Evolutionary conservation across 1,140 invertebrate genomes (phyloP).

Genomic region (Bemisia tabaci): DNA sequence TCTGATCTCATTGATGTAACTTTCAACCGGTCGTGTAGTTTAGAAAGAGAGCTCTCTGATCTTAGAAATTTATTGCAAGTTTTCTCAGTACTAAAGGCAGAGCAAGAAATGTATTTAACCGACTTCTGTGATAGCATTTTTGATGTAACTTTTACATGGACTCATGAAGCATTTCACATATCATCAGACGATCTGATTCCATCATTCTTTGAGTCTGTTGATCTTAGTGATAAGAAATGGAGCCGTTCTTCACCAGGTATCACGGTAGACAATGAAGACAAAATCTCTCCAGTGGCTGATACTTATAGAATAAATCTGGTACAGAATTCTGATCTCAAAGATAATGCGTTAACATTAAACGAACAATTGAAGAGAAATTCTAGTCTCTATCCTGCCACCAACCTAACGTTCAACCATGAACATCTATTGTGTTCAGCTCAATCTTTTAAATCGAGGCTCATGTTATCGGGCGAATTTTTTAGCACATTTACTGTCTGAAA

Average conservation of each 20-base stretch:
- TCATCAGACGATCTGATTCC: background rate
- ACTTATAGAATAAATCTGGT: background rate
- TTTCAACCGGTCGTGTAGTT: background rate
- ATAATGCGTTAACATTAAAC: background rate
- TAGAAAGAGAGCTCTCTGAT: background rate
- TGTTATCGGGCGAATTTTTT: background rate
- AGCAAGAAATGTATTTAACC: no score
- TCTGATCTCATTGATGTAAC: background rate
- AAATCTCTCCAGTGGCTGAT: background rate
- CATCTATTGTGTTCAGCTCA: background rate
- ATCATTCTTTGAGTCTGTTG: background rate
- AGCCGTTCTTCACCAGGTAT: background rate
- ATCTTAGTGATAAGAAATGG: background rate
- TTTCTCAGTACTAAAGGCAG: background rate
- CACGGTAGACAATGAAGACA: background rate
- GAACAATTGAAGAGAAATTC: background rate
- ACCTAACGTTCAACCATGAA: background rate
- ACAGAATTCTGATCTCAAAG: background rate
- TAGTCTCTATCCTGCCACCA: background rate
- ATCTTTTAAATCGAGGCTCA: background rate
- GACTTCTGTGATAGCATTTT: no score
- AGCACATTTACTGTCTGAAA: background rate
- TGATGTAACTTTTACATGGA: no score
- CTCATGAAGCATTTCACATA: background rate
- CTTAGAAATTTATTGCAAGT: background rate